These are phyloP conservation scores for Coracopsis vasa DNA, from an alignment of 2,113 vertebrate species.

Conservation along the genomic window DNA sequence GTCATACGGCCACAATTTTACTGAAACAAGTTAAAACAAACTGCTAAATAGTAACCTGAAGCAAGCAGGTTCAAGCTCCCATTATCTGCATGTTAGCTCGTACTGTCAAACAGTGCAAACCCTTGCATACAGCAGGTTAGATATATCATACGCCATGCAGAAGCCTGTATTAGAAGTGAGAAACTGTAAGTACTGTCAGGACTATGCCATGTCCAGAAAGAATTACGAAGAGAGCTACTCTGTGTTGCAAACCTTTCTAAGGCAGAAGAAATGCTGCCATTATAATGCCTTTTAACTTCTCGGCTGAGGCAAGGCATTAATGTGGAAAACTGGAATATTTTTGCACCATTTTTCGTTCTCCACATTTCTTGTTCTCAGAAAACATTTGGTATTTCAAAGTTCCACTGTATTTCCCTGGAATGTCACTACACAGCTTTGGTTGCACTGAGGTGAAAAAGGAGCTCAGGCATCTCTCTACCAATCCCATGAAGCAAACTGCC, in stretches of 20 bases:
- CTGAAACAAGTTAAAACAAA: not conserved
- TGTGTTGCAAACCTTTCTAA: not conserved
- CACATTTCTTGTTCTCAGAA: not conserved
- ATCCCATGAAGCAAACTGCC: not conserved
- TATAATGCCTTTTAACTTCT: not conserved
- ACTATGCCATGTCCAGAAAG: not conserved
- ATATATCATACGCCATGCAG: not conserved
- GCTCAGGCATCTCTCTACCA: not conserved
- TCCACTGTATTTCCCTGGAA: not conserved
- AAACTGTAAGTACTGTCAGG: not conserved
- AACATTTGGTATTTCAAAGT: not conserved
- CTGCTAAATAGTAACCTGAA: not conserved
- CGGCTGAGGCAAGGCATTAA: not conserved
- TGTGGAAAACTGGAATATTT: not conserved
- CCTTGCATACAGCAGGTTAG: not conserved
- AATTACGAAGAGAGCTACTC: not conserved
- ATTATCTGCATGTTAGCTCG: not conserved
- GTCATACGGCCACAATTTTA: not conserved
- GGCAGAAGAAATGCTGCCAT: not conserved
- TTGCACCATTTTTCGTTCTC: not conserved
- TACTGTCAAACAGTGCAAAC: not conserved
- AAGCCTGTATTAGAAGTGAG: not conserved
- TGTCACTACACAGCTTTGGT: not conserved
- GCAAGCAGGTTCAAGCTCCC: not conserved
- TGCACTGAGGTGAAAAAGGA: not conserved